Percentiles rank a stretch among this genome's conserved stretches.
phyloP scores from a whole-genome alignment of 2,888 invertebrate genomes.

The Ormyrus thymus region DNA sequence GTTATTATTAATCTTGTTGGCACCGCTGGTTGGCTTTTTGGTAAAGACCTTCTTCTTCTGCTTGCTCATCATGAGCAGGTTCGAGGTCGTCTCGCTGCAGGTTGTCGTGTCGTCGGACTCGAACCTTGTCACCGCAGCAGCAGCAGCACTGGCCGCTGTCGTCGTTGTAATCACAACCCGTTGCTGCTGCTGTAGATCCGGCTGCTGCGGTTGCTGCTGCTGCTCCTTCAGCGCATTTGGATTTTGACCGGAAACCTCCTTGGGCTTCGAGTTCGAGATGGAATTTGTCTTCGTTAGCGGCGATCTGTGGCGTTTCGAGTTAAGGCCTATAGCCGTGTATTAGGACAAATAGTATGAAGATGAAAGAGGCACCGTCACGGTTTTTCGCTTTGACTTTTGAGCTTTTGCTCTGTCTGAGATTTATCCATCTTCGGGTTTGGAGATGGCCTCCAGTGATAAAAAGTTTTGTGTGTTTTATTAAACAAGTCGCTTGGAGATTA shows the following conservation, averaged over 20 bases:
- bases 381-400: conserved; percentile 49
- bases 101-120: conserved; percentile 73
- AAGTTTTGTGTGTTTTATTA: too few species aligned
- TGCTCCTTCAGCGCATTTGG: conserved; percentile 54
- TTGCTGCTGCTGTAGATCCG: conserved; percentile 4
- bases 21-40: conserved; percentile 70
- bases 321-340: conserved; percentile 75
- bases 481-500: too few species aligned
- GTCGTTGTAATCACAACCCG: conserved; percentile 12
- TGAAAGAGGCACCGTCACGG: conserved; percentile 72
- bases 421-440: conserved; percentile 22
- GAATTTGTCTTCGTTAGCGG: conserved; percentile 70
- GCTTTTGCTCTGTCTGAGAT: not conserved
- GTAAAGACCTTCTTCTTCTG: conserved; percentile 66
- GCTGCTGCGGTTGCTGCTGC: conserved; percentile 1
- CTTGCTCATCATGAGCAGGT: conserved; percentile 63
- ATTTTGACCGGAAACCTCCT: conserved; percentile 60
- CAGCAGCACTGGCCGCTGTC: not conserved
- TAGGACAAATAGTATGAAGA: conserved; percentile 73
- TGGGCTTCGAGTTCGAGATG: conserved; percentile 66
- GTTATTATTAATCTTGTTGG: conserved; percentile 69
- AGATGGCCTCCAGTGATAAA: not conserved
- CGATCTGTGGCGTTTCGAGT: conserved; percentile 73
- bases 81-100: conserved; percentile 68
- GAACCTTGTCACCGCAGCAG: conserved; percentile 48